Conservation (phyloP, 2,797 vertebrate genomes). For the Pristis pectinata region DNA sequence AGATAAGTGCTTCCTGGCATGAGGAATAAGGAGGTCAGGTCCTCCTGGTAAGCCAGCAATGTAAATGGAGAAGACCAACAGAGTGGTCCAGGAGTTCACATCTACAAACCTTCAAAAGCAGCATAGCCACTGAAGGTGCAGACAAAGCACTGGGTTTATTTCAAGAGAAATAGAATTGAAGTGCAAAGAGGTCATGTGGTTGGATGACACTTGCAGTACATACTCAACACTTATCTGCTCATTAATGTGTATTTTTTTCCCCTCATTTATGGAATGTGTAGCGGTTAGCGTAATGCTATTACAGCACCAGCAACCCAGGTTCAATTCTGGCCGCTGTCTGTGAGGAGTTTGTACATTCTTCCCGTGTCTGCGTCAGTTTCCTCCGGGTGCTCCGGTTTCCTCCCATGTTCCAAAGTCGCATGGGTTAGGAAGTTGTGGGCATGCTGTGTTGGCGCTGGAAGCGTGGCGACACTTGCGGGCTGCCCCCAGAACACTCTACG, state of each 20-base stretch:
- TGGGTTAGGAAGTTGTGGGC: no score
- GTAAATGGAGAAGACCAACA: background rate
- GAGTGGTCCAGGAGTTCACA: background rate
- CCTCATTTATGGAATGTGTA: no score
- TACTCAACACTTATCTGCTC: background rate
- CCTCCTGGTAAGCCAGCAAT: background rate
- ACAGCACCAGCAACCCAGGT: no score
- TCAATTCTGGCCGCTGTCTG: no score
- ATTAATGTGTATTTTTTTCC: background rate
- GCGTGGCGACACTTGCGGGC: no score
- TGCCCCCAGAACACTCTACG: no score
- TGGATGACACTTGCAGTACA: background rate
- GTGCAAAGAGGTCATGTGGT: background rate
- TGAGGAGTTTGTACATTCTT: no score
- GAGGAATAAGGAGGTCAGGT: background rate
- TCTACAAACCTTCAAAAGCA: background rate
- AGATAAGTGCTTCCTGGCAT: background rate
- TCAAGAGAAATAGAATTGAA: background rate
- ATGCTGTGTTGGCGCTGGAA: no score
- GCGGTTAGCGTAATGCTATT: no score
- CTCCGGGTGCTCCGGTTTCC: no score
- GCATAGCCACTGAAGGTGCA: background rate
- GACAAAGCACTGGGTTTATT: background rate
- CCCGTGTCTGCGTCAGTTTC: no score
- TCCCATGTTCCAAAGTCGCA: no score